Conservation (phyloP, 2,888 invertebrate genomes). For the Perdita meconis region DNA sequence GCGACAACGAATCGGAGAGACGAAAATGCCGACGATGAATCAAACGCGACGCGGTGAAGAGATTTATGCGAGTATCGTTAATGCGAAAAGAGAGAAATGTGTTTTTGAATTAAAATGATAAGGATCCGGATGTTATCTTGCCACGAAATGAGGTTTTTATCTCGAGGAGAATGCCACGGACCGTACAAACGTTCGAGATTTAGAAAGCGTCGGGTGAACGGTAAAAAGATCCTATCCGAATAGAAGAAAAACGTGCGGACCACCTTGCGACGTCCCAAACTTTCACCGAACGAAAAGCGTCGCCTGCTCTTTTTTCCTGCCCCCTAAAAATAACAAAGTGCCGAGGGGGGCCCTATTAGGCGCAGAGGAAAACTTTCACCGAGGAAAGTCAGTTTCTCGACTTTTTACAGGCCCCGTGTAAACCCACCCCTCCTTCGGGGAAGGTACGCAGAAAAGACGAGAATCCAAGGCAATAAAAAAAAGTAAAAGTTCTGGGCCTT, state of each 20-base stretch:
- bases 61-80: background rate
- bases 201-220: conserved; percentile 27
- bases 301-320: conserved; percentile 36
- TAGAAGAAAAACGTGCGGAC: conserved; percentile 41
- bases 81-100: background rate
- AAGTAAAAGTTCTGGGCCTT: conserved; percentile 63
- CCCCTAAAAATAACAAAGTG: conserved; percentile 58
- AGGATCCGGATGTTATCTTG: conserved; percentile 11
- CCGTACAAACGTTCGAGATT: conserved; percentile 28
- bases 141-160: conserved; percentile 11
- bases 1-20: background rate
- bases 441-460: conserved; percentile 43
- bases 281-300: conserved; percentile 52
- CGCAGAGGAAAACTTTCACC: conserved; percentile 62
- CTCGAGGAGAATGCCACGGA: background rate
- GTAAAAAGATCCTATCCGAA: conserved; percentile 42
- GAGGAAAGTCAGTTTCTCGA: conserved; percentile 34
- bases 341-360: conserved; percentile 30
- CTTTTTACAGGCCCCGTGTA: conserved; percentile 55
- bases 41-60: background rate
- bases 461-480: conserved; percentile 69
- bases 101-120: background rate
- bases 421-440: conserved; percentile 14
- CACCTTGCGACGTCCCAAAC: conserved; percentile 52
- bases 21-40: background rate